phyloP scores from a whole-genome alignment of 2,113 vertebrate species.

The Monopterus albus region DNA sequence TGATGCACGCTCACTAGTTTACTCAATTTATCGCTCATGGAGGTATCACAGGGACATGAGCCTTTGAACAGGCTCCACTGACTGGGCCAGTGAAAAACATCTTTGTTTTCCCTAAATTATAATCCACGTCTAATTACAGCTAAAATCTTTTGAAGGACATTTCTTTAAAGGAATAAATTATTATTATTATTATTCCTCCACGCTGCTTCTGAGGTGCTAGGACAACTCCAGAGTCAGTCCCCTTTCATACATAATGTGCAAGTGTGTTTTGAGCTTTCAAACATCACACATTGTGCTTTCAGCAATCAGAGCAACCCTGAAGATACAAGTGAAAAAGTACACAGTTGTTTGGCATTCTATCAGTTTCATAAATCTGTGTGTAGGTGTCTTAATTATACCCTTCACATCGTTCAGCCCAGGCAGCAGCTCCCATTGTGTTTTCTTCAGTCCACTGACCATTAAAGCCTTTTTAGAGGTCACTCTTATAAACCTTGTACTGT shows the following conservation, averaged over 20 bases:
- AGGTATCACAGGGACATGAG: background rate
- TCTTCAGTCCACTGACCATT: constrained; percentile 19
- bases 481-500: constrained; percentile 23
- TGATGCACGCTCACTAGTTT: no score
- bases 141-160: background rate
- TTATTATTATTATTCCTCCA: background rate
- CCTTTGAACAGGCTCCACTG: background rate
- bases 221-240: background rate
- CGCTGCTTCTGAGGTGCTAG: background rate
- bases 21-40: background rate
- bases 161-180: background rate
- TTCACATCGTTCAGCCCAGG: background rate
- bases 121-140: background rate
- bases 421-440: constrained; percentile 18
- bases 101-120: background rate
- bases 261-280: background rate
- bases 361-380: constrained; percentile 2
- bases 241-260: background rate
- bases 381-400: constrained; percentile 10
- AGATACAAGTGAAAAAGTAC: background rate
- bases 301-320: background rate
- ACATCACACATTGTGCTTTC: background rate
- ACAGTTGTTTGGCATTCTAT: constrained; percentile 1
- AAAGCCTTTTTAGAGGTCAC: constrained; percentile 26
- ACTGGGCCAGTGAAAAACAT: background rate